These are phyloP conservation scores for Hesperia comma DNA, from an alignment of 2,888 invertebrate species.

Conservation along the genomic window DNA sequence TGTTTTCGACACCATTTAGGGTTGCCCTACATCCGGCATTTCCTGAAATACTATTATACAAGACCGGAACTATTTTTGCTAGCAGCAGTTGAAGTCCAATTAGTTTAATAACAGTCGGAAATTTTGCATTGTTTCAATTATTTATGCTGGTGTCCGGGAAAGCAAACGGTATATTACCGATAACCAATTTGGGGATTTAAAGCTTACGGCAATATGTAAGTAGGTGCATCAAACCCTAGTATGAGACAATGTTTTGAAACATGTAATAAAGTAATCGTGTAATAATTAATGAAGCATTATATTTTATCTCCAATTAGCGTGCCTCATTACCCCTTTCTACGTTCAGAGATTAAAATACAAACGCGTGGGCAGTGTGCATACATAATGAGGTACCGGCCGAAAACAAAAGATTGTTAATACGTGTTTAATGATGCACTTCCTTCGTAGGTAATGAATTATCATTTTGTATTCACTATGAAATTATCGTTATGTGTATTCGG, in stretches of 20 bases:
- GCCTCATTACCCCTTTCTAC: conserved; percentile 24
- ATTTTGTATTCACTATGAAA: not conserved
- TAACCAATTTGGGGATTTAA: no score
- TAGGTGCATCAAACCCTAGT: no score
- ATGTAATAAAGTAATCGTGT: conserved; percentile 6
- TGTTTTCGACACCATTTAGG: no score
- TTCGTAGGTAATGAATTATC: conserved; percentile 5
- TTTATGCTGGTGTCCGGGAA: no score
- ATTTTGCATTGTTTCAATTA: no score
- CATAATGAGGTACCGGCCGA: conserved; percentile 22
- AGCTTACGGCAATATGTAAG: no score
- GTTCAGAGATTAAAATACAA: conserved; percentile 27
- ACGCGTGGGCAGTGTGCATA: conserved; percentile 29
- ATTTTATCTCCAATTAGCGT: conserved; percentile 23
- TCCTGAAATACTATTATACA: no score
- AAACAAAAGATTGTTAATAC: conserved; percentile 28
- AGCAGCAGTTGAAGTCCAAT: no score
- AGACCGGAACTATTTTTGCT: no score
- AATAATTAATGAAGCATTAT: conserved; percentile 17
- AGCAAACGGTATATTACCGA: no score
- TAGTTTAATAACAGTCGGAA: no score
- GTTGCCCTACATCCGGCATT: no score
- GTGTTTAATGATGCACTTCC: conserved; percentile 22
- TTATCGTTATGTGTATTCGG: conserved; percentile 6
- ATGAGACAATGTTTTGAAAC: not conserved